A percentile compares a stretch with the other conserved stretches of the same genome.
These are phyloP conservation scores for Notocelia uddmanniana DNA, from an alignment of 2,888 invertebrate species.

Conservation along the genomic window DNA sequence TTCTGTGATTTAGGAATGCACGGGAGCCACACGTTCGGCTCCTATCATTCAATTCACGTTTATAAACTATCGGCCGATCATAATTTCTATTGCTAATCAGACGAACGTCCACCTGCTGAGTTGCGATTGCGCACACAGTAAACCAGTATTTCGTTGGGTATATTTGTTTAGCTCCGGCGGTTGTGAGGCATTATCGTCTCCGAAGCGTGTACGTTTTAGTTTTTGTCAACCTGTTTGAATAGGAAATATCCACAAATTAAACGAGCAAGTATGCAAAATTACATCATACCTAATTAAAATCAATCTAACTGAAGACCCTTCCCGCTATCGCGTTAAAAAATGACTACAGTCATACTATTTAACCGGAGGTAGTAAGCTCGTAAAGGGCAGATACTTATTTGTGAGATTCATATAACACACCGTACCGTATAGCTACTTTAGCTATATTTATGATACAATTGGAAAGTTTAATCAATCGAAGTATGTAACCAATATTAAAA, in stretches of 20 bases:
- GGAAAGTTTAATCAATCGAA: too few species aligned
- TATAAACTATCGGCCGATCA: conserved; percentile 39
- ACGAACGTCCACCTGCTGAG: conserved; percentile 26
- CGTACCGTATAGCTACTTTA: too few species aligned
- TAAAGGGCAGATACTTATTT: too few species aligned
- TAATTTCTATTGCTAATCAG: conserved; percentile 44
- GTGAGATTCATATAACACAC: too few species aligned
- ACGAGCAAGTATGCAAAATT: conserved; percentile 1
- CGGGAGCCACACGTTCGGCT: conserved; percentile 31
- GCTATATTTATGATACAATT: too few species aligned
- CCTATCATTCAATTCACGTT: conserved; percentile 47
- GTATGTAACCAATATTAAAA: too few species aligned
- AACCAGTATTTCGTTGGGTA: conserved; percentile 40
- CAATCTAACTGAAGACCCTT: not conserved
- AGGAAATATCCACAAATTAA: conserved; percentile 24
- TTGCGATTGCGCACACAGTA: conserved; percentile 24
- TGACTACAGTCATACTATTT: too few species aligned
- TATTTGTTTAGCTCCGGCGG: conserved; percentile 37
- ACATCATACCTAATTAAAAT: conserved; percentile 5
- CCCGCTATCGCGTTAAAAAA: too few species aligned
- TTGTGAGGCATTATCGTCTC: conserved; percentile 12
- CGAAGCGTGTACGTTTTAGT: not conserved
- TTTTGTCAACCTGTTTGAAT: conserved; percentile 21
- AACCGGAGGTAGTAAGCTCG: too few species aligned
- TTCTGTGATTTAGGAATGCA: not conserved